These are phyloP conservation scores for Rhinella marina DNA, from an alignment of 2,797 vertebrate genomes.

Conservation along the genomic window DNA sequence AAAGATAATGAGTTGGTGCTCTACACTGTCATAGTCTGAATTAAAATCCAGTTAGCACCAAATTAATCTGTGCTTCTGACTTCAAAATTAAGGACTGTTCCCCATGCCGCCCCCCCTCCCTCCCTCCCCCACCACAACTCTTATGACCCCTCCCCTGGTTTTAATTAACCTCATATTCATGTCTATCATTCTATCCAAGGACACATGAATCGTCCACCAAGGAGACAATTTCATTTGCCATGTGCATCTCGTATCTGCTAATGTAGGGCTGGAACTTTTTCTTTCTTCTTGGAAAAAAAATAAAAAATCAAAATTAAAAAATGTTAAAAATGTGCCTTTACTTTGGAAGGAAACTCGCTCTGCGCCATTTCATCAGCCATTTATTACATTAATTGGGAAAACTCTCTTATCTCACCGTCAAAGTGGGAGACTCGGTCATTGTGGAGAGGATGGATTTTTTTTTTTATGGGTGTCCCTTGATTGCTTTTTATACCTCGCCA, in stretches of 20 bases:
- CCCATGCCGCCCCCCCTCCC: neutral
- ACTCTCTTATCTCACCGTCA: conserved; percentile 67
- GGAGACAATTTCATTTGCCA: conserved; percentile 52
- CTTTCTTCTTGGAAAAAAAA: conserved; percentile 32
- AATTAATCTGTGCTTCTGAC: conserved; percentile 51
- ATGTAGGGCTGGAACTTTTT: conserved; percentile 32
- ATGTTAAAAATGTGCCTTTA: neutral
- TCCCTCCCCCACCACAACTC: neutral
- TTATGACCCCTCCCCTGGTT: conserved; percentile 48
- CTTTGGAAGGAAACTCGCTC: neutral
- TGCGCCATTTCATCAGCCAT: neutral
- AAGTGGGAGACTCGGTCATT: conserved; percentile 70
- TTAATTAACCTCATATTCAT: conserved; percentile 58
- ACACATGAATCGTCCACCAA: conserved; percentile 41
- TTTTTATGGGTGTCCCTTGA: conserved; percentile 76
- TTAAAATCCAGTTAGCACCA: conserved; percentile 54
- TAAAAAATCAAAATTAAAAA: neutral
- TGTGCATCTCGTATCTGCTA: conserved; percentile 23
- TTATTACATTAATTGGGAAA: conserved; percentile 57
- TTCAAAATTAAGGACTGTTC: conserved; percentile 51
- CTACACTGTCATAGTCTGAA: conserved; percentile 45
- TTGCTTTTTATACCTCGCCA: conserved; percentile 73
- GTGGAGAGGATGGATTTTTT: conserved; percentile 76
- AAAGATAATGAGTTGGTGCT: conserved; percentile 51
- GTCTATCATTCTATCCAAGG: conserved; percentile 55